Conservation (phyloP, 2,113 vertebrate species). For the Jaculus jaculus region DNA sequence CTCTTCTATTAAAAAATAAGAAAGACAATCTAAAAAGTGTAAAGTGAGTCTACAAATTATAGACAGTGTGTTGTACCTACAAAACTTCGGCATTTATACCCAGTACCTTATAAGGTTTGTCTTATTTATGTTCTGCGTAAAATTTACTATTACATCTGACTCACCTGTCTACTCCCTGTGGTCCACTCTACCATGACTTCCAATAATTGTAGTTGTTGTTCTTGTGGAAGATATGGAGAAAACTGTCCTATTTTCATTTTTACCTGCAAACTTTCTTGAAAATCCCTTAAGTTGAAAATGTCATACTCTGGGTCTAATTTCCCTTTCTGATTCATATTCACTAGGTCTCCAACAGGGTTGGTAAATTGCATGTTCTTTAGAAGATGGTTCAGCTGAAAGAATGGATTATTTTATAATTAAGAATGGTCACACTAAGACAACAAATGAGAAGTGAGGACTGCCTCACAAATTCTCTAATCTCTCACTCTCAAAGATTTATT, state of each 20-base stretch:
- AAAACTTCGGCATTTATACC: too few species aligned
- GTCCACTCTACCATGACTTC: neutral
- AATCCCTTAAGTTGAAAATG: neutral
- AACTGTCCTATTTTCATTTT: neutral
- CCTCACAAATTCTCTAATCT: too few species aligned
- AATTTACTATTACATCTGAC: neutral
- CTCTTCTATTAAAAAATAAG: too few species aligned
- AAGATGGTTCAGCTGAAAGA: neutral
- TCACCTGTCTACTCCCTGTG: neutral
- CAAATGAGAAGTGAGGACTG: neutral
- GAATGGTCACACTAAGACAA: too few species aligned
- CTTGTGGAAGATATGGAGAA: neutral
- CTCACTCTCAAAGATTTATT: too few species aligned
- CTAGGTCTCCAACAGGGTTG: neutral
- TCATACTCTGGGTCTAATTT: neutral
- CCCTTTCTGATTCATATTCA: neutral
- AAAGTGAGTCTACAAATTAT: too few species aligned
- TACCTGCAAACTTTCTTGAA: neutral
- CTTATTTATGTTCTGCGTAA: too few species aligned
- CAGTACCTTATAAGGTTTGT: too few species aligned
- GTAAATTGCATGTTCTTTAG: neutral
- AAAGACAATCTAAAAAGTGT: too few species aligned
- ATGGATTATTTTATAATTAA: neutral
- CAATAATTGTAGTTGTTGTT: neutral
- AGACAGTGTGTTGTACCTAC: too few species aligned